A percentile compares a stretch with the other conserved stretches of the same genome.
Conservation (phyloP, 1,140 invertebrate genomes). For the Tribolium madens region DNA sequence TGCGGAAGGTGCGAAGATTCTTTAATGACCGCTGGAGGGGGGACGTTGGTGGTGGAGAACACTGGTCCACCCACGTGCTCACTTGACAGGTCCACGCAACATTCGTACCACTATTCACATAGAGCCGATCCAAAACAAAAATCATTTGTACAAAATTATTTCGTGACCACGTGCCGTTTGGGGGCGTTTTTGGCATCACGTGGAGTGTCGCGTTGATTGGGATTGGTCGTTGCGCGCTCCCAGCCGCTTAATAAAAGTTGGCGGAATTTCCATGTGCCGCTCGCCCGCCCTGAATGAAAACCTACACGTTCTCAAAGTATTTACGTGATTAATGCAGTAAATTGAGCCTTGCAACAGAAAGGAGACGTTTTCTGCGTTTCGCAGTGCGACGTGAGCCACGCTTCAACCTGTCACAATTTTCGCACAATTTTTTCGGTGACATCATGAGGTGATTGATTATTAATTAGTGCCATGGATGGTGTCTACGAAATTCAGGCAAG, state of each 20-base stretch:
- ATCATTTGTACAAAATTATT: no score
- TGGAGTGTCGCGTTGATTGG: background rate
- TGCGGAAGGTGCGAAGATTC: slow-evolving; percentile 58
- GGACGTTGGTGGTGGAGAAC: slow-evolving; percentile 53
- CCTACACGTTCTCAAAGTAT: slow-evolving; percentile 64
- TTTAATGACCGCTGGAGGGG: slow-evolving; percentile 40
- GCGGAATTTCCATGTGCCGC: slow-evolving; percentile 49
- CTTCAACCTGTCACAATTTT: background rate
- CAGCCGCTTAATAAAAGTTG: background rate
- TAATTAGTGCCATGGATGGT: slow-evolving; percentile 42
- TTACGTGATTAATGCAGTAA: slow-evolving; percentile 65
- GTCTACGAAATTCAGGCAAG: slow-evolving; percentile 19
- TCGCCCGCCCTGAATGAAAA: slow-evolving; percentile 64
- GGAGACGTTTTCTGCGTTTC: slow-evolving; percentile 57
- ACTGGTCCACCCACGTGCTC: slow-evolving; percentile 64
- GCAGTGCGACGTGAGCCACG: slow-evolving; percentile 26
- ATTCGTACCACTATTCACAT: slow-evolving; percentile 57
- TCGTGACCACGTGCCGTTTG: no score
- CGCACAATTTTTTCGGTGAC: background rate
- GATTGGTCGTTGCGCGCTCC: background rate
- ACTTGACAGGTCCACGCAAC: slow-evolving; percentile 62
- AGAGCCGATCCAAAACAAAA: slow-evolving; percentile 46
- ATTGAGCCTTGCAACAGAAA: slow-evolving; percentile 61
- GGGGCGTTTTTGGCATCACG: background rate
- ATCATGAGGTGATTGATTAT: slow-evolving; percentile 12